Conservation (phyloP, 2,888 invertebrate species). For the Opisthograptis luteolata region DNA sequence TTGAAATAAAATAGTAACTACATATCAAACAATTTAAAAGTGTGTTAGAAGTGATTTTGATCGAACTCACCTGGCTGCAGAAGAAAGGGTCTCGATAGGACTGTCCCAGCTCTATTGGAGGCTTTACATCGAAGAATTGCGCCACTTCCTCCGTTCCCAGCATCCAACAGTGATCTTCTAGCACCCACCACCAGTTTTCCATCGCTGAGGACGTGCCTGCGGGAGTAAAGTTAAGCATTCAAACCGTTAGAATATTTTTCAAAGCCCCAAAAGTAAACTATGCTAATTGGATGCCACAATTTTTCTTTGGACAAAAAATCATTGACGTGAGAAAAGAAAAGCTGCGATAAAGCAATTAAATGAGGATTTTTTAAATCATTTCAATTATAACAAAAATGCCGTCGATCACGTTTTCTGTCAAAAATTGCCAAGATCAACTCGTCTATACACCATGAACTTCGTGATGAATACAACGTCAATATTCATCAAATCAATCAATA, state of each 20-base stretch:
- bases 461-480: too few relatives aligned
- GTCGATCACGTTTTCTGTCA: not conserved
- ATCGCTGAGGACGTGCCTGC: conserved; percentile 70
- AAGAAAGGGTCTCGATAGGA: conserved; percentile 71
- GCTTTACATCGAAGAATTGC: conserved; percentile 71
- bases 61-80: conserved; percentile 68
- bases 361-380: not conserved
- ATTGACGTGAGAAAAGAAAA: not conserved
- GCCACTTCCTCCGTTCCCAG: conserved; percentile 66
- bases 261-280: not conserved
- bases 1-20: too few relatives aligned
- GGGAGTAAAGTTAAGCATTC: conserved; percentile 4
- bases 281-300: not conserved
- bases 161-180: conserved; percentile 69
- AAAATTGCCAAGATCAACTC: not conserved
- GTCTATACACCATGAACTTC: too few relatives aligned
- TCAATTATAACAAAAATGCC: not conserved
- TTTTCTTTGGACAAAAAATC: not conserved
- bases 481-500: too few relatives aligned
- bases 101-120: conserved; percentile 69
- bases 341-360: not conserved
- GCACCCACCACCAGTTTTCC: conserved; percentile 74
- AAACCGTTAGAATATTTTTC: not conserved
- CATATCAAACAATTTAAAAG: not conserved
- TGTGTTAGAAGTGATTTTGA: not conserved